Evolutionary conservation across 2,888 invertebrate species (phyloP).

Genomic region (Cantharis nigra): DNA sequence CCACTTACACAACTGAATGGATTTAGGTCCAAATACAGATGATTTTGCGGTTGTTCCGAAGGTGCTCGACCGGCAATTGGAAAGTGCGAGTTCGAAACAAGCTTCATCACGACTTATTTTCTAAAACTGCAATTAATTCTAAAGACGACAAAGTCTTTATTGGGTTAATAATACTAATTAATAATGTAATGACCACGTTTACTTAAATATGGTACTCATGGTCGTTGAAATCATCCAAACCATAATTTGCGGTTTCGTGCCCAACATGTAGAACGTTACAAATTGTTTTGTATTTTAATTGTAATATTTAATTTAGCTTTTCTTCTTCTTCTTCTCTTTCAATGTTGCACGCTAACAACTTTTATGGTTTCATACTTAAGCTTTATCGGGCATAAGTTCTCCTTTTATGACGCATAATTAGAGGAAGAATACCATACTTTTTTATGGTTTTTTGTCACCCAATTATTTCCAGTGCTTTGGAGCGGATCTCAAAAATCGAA

Average conservation of each 20-base stretch:
- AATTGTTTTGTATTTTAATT: neutral
- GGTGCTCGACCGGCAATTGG: neutral
- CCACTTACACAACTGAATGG: neutral
- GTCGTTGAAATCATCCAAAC: neutral
- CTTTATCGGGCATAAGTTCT: neutral
- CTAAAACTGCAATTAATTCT: neutral
- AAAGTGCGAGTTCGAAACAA: neutral
- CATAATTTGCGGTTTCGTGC: neutral
- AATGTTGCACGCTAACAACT: neutral
- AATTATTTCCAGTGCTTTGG: neutral
- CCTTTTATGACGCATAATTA: neutral
- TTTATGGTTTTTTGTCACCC: neutral
- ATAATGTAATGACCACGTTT: neutral
- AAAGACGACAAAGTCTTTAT: neutral
- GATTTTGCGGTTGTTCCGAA: neutral
- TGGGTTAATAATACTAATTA: neutral
- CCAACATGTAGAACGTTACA: neutral
- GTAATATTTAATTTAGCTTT: neutral
- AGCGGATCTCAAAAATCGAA: neutral
- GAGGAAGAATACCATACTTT: neutral
- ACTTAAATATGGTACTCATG: neutral
- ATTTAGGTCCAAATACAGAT: neutral
- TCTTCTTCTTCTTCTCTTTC: neutral
- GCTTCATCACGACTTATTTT: neutral
- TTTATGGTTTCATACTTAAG: neutral